phyloP scores from a whole-genome alignment of 2,888 invertebrate species.

The Eilema caniola region DNA sequence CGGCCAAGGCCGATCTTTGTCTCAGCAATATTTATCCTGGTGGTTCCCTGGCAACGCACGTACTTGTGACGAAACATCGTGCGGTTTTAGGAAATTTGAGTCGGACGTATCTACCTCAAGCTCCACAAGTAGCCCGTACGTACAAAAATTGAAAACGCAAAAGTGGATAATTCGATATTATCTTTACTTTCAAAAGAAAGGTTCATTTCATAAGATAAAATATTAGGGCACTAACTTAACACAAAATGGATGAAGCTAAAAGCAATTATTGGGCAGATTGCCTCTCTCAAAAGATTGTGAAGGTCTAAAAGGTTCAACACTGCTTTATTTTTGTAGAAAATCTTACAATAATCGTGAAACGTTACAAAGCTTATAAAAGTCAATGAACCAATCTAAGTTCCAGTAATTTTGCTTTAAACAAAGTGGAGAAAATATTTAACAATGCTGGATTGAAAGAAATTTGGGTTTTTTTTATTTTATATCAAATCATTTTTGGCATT shows the following conservation, averaged over 20 bases:
- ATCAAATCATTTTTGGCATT: constrained; percentile 4
- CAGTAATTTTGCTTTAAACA: constrained; percentile 11
- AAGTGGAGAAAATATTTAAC: constrained; percentile 11
- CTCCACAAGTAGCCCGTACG: no score
- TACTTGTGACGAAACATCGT: no score
- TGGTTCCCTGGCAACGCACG: no score
- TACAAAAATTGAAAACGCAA: not conserved
- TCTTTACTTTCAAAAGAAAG: constrained; percentile 1
- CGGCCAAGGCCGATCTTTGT: no score
- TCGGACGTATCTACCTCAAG: no score
- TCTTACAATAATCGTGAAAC: constrained; percentile 32
- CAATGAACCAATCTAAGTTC: constrained; percentile 18
- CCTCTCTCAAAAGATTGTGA: constrained; percentile 21
- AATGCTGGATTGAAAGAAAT: constrained; percentile 9
- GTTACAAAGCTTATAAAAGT: constrained; percentile 23
- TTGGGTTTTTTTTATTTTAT: constrained; percentile 8
- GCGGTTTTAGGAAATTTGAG: no score
- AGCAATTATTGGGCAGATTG: constrained; percentile 28
- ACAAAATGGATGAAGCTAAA: constrained; percentile 20
- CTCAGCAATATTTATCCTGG: no score
- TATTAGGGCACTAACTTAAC: constrained; percentile 23
- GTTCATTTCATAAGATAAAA: constrained; percentile 13
- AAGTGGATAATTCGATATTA: not conserved
- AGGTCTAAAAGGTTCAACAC: constrained; percentile 15
- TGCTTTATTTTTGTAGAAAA: constrained; percentile 26